phyloP scores from a whole-genome alignment of 2,797 vertebrate genomes.

The Holocentrus rufus region DNA sequence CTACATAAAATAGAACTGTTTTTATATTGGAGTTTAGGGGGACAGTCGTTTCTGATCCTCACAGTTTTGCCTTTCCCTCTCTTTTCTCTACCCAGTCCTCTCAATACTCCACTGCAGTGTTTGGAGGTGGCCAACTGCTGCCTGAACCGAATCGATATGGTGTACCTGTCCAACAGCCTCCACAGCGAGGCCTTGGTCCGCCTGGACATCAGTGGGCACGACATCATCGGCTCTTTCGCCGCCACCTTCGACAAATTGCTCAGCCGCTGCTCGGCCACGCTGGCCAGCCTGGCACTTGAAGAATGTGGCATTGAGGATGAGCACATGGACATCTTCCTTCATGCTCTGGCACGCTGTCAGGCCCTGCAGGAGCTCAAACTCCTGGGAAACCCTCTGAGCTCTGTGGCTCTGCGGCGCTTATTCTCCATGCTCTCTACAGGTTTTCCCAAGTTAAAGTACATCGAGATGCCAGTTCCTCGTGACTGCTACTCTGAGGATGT shows the following conservation, averaged over 20 bases:
- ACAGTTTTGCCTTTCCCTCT: not conserved
- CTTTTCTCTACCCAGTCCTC: slow-evolving; percentile 80
- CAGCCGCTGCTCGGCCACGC: slow-evolving; percentile 81
- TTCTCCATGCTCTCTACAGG: slow-evolving; percentile 81
- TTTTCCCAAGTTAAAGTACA: slow-evolving; percentile 83
- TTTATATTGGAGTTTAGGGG: no score
- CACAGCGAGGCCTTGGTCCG: slow-evolving; percentile 86
- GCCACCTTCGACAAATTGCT: slow-evolving; percentile 88
- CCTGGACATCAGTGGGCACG: slow-evolving; percentile 94
- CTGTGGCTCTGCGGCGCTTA: slow-evolving; percentile 80
- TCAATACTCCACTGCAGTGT: slow-evolving; percentile 86
- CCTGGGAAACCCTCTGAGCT: slow-evolving; percentile 91
- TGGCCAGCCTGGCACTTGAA: slow-evolving; percentile 86
- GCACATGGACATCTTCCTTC: slow-evolving; percentile 80
- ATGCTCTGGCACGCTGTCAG: slow-evolving; percentile 82
- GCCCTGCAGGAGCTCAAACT: slow-evolving; percentile 88
- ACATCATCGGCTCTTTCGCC: slow-evolving; percentile 82
- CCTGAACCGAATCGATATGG: slow-evolving; percentile 89
- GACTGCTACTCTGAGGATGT: slow-evolving; percentile 89
- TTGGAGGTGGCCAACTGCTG: slow-evolving; percentile 92
- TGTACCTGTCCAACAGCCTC: slow-evolving; percentile 89
- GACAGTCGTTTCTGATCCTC: no score
- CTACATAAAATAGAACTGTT: no score
- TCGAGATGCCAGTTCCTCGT: slow-evolving; percentile 91
- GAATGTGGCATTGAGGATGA: slow-evolving; percentile 89